phyloP scores from a whole-genome alignment of 2,797 vertebrate species.

The Miichthys miiuy region DNA sequence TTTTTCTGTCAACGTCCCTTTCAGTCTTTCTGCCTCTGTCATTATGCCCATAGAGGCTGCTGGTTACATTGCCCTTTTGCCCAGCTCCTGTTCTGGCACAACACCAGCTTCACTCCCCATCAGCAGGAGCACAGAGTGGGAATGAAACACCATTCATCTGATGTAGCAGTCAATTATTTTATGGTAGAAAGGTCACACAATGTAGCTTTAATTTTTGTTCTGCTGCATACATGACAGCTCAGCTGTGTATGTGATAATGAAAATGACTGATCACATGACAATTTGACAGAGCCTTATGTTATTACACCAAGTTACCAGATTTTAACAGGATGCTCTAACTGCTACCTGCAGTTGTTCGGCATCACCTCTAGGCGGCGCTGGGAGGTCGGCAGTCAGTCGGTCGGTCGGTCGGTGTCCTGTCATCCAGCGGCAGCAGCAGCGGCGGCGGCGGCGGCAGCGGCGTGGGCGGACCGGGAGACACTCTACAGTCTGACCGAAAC shows the following conservation, averaged over 20 bases:
- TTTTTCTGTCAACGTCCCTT: too few species aligned
- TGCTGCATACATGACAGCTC: neutral
- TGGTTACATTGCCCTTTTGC: too few species aligned
- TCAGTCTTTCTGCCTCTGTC: too few species aligned
- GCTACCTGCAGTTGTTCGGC: neutral
- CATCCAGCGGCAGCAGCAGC: constrained; percentile 37
- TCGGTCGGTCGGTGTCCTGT: constrained; percentile 8
- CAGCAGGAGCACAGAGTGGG: too few species aligned
- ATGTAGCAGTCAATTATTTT: too few species aligned
- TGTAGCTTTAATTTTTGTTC: too few species aligned
- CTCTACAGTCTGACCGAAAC: constrained; percentile 1
- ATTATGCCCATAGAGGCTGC: too few species aligned
- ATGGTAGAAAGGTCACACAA: too few species aligned
- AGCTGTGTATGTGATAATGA: neutral
- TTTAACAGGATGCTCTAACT: neutral
- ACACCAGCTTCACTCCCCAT: too few species aligned
- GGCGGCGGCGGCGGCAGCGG: constrained; percentile 12
- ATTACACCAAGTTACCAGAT: neutral
- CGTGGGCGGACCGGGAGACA: constrained; percentile 11
- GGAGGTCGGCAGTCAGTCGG: neutral
- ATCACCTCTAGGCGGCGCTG: constrained; percentile 10
- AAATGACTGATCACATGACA: neutral
- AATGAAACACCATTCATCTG: too few species aligned
- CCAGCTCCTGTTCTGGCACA: too few species aligned
- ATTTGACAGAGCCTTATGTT: neutral